Evolutionary conservation across 2,113 vertebrate species (phyloP).

Genomic region (Ciconia boyciana): DNA sequence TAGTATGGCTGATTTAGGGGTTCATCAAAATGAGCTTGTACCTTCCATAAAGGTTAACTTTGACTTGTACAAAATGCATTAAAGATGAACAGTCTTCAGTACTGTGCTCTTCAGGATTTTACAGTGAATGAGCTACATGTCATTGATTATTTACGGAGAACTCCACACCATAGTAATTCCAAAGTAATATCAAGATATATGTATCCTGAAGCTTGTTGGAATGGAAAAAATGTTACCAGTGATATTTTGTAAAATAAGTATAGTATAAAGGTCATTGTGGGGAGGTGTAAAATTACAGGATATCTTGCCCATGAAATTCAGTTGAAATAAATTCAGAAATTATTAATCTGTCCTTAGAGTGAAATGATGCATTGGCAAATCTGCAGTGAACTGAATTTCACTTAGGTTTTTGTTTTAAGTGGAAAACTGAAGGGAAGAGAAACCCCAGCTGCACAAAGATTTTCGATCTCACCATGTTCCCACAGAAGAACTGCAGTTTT

Average conservation of each 20-base stretch:
- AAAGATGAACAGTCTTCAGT: conserved; percentile 48
- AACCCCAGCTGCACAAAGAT: conserved; percentile 54
- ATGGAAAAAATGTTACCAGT: conserved; percentile 63
- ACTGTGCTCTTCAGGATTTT: conserved; percentile 46
- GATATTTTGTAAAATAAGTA: conserved; percentile 67
- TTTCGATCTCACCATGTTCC: conserved; percentile 59
- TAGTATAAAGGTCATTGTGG: conserved; percentile 62
- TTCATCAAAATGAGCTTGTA: conserved; percentile 31
- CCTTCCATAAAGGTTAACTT: conserved; percentile 61
- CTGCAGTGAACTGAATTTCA: conserved; percentile 49
- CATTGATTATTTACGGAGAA: conserved; percentile 67
- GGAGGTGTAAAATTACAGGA: conserved; percentile 59
- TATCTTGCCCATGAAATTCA: conserved; percentile 66
- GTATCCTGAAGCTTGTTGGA: conserved; percentile 58
- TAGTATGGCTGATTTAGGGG: conserved; percentile 18
- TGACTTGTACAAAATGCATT: conserved; percentile 61
- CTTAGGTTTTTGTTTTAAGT: conserved; percentile 59
- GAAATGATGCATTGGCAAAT: conserved; percentile 61
- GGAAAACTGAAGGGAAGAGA: conserved; percentile 36
- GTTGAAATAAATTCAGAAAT: conserved; percentile 65
- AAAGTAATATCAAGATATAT: conserved; percentile 63
- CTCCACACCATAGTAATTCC: conserved; percentile 49
- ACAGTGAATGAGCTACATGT: conserved; percentile 47
- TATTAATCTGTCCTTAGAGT: conserved; percentile 64
- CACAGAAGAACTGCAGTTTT: conserved; percentile 67